Percentiles rank a stretch among this genome's conserved stretches.
These are phyloP conservation scores for Danio kyathit DNA, from an alignment of 2,797 vertebrate genomes.

Conservation along the genomic window DNA sequence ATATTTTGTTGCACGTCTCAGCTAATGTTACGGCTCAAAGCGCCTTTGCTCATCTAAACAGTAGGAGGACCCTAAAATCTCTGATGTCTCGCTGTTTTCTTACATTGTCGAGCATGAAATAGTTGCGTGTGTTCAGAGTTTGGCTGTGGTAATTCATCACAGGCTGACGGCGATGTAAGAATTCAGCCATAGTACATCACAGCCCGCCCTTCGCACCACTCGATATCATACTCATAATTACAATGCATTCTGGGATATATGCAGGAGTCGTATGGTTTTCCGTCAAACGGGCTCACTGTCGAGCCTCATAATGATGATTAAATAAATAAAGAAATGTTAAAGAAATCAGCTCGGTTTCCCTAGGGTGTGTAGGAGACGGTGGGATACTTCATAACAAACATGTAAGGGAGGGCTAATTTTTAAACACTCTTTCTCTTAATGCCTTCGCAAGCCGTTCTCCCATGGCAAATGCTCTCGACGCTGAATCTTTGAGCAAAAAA, in stretches of 20 bases:
- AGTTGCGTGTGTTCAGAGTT: background rate
- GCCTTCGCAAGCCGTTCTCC: conserved; percentile 38
- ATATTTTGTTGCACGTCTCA: background rate
- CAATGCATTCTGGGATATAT: conserved; percentile 68
- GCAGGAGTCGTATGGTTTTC: conserved; percentile 66
- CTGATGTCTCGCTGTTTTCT: background rate
- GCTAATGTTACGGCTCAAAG: background rate
- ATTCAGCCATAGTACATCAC: conserved; percentile 24
- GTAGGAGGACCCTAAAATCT: background rate
- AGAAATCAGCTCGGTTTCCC: conserved; percentile 16
- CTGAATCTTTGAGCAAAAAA: conserved; percentile 51
- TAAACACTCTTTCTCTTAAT: conserved; percentile 33
- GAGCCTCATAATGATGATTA: conserved; percentile 69
- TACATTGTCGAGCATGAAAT: conserved; percentile 25
- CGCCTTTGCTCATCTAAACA: background rate
- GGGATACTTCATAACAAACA: conserved; percentile 22
- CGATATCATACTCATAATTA: conserved; percentile 69
- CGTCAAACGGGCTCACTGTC: conserved; percentile 67
- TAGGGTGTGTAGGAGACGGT: conserved; percentile 17
- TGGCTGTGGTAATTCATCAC: conserved; percentile 36
- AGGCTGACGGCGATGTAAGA: conserved; percentile 32
- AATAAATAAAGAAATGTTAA: conserved; percentile 38
- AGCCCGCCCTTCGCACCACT: conserved; percentile 63
- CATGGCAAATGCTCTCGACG: conserved; percentile 34
- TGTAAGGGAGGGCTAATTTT: conserved; percentile 9